phyloP scores from a whole-genome alignment of 2,797 vertebrate species.

The Cheirogaleus major region DNA sequence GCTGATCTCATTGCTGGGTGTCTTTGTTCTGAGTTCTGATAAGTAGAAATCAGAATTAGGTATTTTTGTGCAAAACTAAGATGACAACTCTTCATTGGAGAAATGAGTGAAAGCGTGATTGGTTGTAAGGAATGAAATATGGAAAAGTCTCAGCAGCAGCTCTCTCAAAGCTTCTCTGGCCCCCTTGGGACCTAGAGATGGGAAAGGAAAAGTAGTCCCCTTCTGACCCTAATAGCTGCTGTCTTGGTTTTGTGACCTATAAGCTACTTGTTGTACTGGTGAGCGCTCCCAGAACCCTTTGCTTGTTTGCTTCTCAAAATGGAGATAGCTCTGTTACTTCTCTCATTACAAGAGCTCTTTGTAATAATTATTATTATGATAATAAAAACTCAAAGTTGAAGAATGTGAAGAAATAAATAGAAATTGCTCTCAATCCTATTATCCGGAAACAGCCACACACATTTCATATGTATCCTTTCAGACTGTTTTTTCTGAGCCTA shows the following conservation, averaged over 20 bases:
- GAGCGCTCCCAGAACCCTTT: background rate
- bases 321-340: conserved; percentile 29
- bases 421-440: conserved; percentile 11
- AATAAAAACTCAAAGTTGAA: conserved; percentile 30
- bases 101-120: background rate
- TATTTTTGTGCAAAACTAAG: background rate
- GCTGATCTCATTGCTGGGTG: background rate
- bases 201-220: background rate
- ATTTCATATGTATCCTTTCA: conserved; percentile 35
- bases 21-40: conserved; percentile 6
- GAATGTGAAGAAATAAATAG: conserved; percentile 22
- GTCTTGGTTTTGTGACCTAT: background rate
- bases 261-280: background rate
- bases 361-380: background rate
- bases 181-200: background rate
- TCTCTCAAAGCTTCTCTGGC: background rate
- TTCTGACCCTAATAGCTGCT: background rate
- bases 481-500: background rate
- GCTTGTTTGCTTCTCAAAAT: conserved; percentile 35
- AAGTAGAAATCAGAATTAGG: conserved; percentile 28
- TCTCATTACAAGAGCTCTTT: conserved; percentile 34
- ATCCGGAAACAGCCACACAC: background rate
- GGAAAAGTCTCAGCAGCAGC: background rate
- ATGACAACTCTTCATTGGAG: background rate
- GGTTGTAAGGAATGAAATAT: background rate